phyloP scores from a whole-genome alignment of 2,888 invertebrate genomes.

The Heliconius erato region DNA sequence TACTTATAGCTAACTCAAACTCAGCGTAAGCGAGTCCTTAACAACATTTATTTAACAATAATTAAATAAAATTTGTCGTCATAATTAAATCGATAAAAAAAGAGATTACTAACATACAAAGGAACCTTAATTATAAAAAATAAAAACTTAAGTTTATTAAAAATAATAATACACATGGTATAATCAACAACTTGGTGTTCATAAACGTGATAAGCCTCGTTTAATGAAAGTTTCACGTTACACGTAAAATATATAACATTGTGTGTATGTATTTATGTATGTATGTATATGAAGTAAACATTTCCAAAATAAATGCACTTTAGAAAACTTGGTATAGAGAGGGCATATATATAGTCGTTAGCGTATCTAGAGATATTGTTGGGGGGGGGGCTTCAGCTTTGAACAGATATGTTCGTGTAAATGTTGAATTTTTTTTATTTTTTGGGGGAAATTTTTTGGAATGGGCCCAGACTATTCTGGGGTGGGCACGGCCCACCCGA shows the following conservation, averaged over 20 bases:
- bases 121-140: neutral
- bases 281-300: slow-evolving; percentile 25
- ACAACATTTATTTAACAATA: neutral
- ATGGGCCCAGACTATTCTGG: too few species aligned
- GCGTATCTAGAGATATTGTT: too few species aligned
- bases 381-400: too few species aligned
- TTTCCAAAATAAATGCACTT: slow-evolving; percentile 30
- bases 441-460: too few species aligned
- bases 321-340: slow-evolving; percentile 27
- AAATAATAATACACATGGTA: neutral
- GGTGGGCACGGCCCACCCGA: too few species aligned
- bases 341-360: neutral
- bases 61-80: neutral
- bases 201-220: slow-evolving; percentile 12
- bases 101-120: neutral
- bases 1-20: slow-evolving; percentile 38
- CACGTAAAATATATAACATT: neutral
- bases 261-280: neutral
- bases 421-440: too few species aligned
- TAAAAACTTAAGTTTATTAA: neutral
- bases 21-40: slow-evolving; percentile 26
- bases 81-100: neutral
- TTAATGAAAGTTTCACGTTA: neutral
- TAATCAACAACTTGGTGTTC: slow-evolving; percentile 10
- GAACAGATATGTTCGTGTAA: too few species aligned